Base-by-base conservation (phyloP, 35 echinoderm and acorn worm species). In the Acanthaster planci region DNA sequence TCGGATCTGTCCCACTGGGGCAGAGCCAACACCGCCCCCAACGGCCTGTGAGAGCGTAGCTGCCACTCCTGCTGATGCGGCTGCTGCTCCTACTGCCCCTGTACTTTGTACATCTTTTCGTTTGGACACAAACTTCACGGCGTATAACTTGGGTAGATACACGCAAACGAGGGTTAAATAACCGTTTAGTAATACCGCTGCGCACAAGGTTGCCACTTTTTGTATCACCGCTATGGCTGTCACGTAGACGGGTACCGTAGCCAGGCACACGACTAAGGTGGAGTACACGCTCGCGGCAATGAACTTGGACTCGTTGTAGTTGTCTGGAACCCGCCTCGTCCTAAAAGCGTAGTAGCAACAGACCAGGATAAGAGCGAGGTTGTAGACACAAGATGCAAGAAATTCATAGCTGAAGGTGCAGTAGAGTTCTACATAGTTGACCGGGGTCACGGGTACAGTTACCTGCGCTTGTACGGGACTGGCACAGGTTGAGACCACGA, bases 291-390 rank as follows among this genome's bases (percentile, higher is more conserved):
- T 78, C 16, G 90, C 86, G 0, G 88, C 88, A 31, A 95, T 91
- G 59, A 95, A 95, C 64, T 80, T 79, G 1, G 93, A 82, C 37
- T 95, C 88, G 50, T 91, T 91, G 57, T 95, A 95, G 64, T 95
- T 95, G 18, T 79, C 84, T 2, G 93, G 93, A 8, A 95, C 84
- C 23, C 82, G 75, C 10, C 93, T 78, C 12, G 93, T 77, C 7
- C 42, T 55, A 40, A 95, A 87, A 5, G 89, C 93, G 60, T 76
- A 90, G 44, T 81, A 90, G 39, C 88, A 90, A 67, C 89, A 90
- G 0, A 84, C 35, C 8, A 80, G 2, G 12, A 95, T 80, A 16
- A 95, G 57, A 38, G 87, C 35, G 6, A 87, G 37, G 76, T 88
- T 85, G 84, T 89, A 95, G 16, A 19, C 39, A 0, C 53, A 38